Percentiles rank a stretch among this genome's conserved stretches.
Evolutionary conservation across 2,888 invertebrate genomes (phyloP).

Genomic region (Trimorus sp.): DNA sequence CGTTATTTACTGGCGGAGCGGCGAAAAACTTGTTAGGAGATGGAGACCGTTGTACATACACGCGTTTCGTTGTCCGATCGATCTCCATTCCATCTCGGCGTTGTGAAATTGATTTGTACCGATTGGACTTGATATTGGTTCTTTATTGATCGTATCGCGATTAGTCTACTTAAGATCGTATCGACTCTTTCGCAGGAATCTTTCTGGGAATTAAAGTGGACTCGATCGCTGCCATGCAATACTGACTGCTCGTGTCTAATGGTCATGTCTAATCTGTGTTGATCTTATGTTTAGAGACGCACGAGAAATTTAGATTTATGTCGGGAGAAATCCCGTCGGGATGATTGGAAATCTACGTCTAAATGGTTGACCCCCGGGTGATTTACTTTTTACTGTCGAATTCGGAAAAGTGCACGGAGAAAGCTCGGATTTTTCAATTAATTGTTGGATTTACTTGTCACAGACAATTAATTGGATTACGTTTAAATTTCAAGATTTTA

Average conservation of each 20-base stretch:
- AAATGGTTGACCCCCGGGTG: not conserved
- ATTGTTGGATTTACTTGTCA: too few species aligned
- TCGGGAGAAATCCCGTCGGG: conserved; percentile 1
- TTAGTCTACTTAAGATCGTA: conserved; percentile 51
- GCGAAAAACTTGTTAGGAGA: conserved; percentile 31
- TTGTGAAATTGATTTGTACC: conserved; percentile 53
- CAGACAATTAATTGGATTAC: too few species aligned
- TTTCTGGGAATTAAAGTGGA: conserved; percentile 42
- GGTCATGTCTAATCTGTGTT: conserved; percentile 20
- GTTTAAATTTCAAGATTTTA: too few species aligned
- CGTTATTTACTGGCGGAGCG: conserved; percentile 12
- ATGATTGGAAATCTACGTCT: not conserved
- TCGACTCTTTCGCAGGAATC: conserved; percentile 44
- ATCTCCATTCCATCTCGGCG: conserved; percentile 20
- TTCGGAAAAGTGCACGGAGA: too few species aligned
- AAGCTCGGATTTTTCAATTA: not conserved
- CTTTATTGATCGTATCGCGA: conserved; percentile 49
- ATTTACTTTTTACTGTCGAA: not conserved
- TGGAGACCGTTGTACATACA: conserved; percentile 21
- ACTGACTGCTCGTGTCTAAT: conserved; percentile 31
- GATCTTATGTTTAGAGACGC: conserved; percentile 12
- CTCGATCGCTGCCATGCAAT: conserved; percentile 23
- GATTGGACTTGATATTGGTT: conserved; percentile 43
- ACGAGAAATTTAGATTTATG: conserved; percentile 10
- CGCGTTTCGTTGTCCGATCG: conserved; percentile 33